Base-by-base conservation (phyloP, 2,113 vertebrate genomes). In the Psittacus erithacus region DNA sequence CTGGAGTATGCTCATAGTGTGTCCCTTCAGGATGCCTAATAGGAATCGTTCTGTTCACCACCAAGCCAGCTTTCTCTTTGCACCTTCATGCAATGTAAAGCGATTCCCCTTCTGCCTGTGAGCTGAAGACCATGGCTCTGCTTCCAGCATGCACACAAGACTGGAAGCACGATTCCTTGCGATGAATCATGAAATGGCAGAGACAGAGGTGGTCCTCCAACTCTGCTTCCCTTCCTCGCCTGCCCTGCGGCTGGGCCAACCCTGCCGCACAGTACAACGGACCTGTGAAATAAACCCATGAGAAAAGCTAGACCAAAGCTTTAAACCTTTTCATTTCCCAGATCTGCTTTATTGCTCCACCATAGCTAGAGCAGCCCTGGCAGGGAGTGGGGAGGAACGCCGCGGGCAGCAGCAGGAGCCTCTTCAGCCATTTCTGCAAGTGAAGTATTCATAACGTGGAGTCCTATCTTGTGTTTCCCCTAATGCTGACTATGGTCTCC, bases 361-460 rank as follows among this genome's bases (percentile, higher is more conserved):
- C 76, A 41, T 2, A 11, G 76, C 65, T 19, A 6, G 27, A 76
- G 59, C 0, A 0, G 38, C 16, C 14, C 50, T 31, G 35, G 92
- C 43, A 78, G 95, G 52, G 59, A 53, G 71, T 0, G 0, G 41
- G 24, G 67, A 73, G 57, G 31, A 85, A 2, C 23, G 75, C 35
- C 1, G 0, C 0, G 0, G 74, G 64, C 71, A 82, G 52, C 4
- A 4, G 82, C 50, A 41, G 76, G n/a, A 90, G 76, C 38, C 28
- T 39, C 70, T 38, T 9, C 81, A 14, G 75, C 59, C 88, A 67
- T 60, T 64, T 41, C 80, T 0, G 1, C 55, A 44, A 17, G 0
- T 4, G 3, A 60, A 59, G 73, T 7, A 20, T 38, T 75, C 50
- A 0, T 6, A 73, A 39, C 0, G 0, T 10, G n/a, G 43, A 91